A percentile compares a stretch with the other conserved stretches of the same genome.
These are phyloP conservation scores for sheep (Ovis aries) DNA, from an alignment of 2,113 vertebrate species.

Conservation along the genomic window ARS-UI_Ramb_v3.0 NC_056061.1:80055001-80055500, in stretches of 20 bases:
- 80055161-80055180: background rate
- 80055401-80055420: constrained; percentile 9
- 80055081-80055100: background rate
- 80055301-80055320: background rate
- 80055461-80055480: constrained; percentile 38
- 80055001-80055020: constrained; percentile 44
- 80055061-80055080: background rate
- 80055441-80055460: background rate
- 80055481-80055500: background rate
- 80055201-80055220: background rate
- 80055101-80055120: background rate
- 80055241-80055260: background rate
- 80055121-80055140: background rate
- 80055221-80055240: background rate
- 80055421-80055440: background rate
- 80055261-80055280: background rate
- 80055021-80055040: background rate
- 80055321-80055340: background rate
- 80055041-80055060: background rate
- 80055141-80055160: background rate
- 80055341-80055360: background rate
- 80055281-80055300: background rate
- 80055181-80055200: background rate
- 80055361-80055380: background rate
- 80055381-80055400: background rate